Evolutionary conservation across 2,888 invertebrate genomes (phyloP), one percentile per base, ranked within the genome.

Genomic region (Gortyna flavago): DNA sequence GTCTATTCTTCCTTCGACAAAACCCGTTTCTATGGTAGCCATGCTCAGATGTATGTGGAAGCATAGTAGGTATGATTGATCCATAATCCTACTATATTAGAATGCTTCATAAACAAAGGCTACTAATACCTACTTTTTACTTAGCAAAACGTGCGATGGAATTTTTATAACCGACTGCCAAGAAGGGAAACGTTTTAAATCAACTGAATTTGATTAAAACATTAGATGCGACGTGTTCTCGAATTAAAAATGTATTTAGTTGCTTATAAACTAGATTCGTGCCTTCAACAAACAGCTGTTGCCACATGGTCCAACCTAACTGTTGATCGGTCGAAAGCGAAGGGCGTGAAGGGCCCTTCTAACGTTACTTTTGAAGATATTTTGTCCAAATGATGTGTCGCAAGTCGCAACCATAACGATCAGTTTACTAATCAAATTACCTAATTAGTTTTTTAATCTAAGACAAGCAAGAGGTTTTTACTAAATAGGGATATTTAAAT

Each of bases 391-490:
- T 16, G 21, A 35, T 85, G 82, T 75, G 81, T 78, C 69, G 74
- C 66, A 85, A 85, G 81, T 78, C 69, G 74, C 66, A 85, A 85
- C 29, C 32, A 41, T 41, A 25, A 69, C 54, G 61, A 61, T 44
- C 16, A 29, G 0, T 48, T 65, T 61, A 68, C 38, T 48, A 32
- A 18, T 68, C 25, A 38, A 35, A n/a, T 21, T n/a, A n/a, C 8
- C n/a, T 9, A 35, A 68, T 35, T 5, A 51, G 16, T 38, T 25
- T 44, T 41, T 35, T 32, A 59, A 44, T 21, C 21, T 29, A 75
- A 41, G 18, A 61, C 68, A 82, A 86, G 74, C 82, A 83, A 82
- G 72, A 71, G 51, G 83, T 13, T 38, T 38, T 64, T 41, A n/a
- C 51, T 21, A 57, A 75, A 80, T 83, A 35, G 35, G 11, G 29